These are phyloP conservation scores for Denticeps clupeoides DNA, from an alignment of 2,797 vertebrate species.

Conservation along the genomic window DNA sequence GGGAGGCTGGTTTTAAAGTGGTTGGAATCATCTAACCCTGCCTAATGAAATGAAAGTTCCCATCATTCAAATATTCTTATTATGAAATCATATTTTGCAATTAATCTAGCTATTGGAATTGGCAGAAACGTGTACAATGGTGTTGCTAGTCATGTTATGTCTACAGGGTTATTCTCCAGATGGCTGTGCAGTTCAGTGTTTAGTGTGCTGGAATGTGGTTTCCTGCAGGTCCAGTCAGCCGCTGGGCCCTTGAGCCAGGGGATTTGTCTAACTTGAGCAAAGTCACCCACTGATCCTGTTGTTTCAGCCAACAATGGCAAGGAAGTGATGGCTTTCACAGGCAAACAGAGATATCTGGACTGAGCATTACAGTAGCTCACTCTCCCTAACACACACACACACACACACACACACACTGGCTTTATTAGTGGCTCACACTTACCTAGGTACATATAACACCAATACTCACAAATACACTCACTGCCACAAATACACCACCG, in stretches of 20 bases:
- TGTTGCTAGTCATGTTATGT: too few species aligned
- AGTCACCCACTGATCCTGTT: conserved; percentile 41
- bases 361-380: conserved; percentile 39
- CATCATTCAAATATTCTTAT: too few species aligned
- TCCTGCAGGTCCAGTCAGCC: not conserved
- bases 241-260: conserved; percentile 27
- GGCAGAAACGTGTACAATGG: too few species aligned
- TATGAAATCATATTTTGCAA: too few species aligned
- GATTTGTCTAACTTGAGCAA: conserved; percentile 40
- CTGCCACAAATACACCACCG: not conserved
- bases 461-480: not conserved
- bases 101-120: too few species aligned
- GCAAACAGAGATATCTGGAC: conserved; percentile 52
- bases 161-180: conserved; percentile 23
- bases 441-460: conserved; percentile 2
- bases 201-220: not conserved
- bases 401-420: not conserved
- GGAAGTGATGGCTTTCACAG: conserved; percentile 56
- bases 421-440: not conserved
- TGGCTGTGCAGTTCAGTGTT: not conserved
- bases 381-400: conserved; percentile 3
- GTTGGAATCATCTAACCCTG: too few species aligned
- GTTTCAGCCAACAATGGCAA: conserved; percentile 59
- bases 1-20: too few species aligned
- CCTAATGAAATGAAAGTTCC: too few species aligned